phyloP scores from a whole-genome alignment of 2,888 invertebrate genomes.

The Pammene fasciana region DNA sequence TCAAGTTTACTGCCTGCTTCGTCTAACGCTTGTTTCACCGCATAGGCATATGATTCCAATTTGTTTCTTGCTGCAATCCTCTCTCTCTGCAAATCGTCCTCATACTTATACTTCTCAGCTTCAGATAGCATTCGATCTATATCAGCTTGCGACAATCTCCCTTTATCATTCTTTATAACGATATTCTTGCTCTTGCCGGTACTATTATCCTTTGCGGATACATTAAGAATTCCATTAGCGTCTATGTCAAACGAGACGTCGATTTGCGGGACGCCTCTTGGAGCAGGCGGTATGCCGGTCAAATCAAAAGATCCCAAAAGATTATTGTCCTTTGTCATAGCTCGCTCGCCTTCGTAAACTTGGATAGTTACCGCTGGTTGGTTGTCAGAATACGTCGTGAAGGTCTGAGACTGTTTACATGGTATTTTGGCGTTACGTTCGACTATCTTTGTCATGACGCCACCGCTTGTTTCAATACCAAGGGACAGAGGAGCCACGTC shows the following conservation, averaged over 20 bases:
- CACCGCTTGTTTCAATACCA: constrained; percentile 90
- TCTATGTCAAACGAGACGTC: constrained; percentile 89
- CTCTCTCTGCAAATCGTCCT: constrained; percentile 87
- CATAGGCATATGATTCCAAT: constrained; percentile 87
- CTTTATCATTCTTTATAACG: constrained; percentile 92
- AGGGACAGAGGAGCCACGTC: constrained; percentile 86
- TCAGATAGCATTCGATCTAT: constrained; percentile 92
- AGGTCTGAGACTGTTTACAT: constrained; percentile 87
- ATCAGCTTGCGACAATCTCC: constrained; percentile 90
- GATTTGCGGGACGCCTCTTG: constrained; percentile 86
- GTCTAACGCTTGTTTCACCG: constrained; percentile 86
- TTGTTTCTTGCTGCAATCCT: constrained; percentile 87
- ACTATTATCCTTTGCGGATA: constrained; percentile 88
- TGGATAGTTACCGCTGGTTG: constrained; percentile 89
- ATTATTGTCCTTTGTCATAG: constrained; percentile 91
- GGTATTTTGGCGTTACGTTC: constrained; percentile 88
- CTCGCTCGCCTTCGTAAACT: constrained; percentile 90
- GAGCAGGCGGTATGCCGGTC: constrained; percentile 87
- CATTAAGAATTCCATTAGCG: constrained; percentile 91
- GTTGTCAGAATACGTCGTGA: constrained; percentile 91
- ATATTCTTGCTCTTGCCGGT: constrained; percentile 88
- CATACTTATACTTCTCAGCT: constrained; percentile 87
- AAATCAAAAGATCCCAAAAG: constrained; percentile 85
- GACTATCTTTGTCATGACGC: constrained; percentile 89
- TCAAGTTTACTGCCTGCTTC: constrained; percentile 84